Base-by-base conservation (phyloP, 2,888 invertebrate species). In the Cryptosula pallasiana region DNA sequence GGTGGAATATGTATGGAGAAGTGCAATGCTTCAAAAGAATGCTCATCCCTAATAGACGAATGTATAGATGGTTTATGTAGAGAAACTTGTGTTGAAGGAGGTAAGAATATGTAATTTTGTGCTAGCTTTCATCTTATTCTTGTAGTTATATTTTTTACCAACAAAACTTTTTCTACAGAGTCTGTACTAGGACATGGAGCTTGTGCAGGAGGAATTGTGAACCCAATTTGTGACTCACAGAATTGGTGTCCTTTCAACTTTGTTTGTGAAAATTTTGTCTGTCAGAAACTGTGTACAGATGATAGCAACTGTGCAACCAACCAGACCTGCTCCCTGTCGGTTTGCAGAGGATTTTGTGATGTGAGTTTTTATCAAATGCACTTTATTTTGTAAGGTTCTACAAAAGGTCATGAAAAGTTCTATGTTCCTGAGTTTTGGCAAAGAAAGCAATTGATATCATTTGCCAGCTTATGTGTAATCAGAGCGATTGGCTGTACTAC, bases 1-100 rank as follows among this genome's bases (percentile, higher is more conserved):
- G 63, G 27, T 9, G 63, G 63, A 9, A 32, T 63, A 5, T 63
- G 63, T 34, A 63, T 63, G 63, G 63, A 63, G 63, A 27, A 32
- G 27, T 63, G 63, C n/a, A 25, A 13, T 32, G 27, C 32, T 25
- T 16, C 20, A 27, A 27, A 32, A 3, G 16, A 27, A 27, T 63
- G 63, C 34, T 2, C 20, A 3, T 63, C 63, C 9, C 63, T 34
- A 29, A 34, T 27, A 32, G 63, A 63, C n/a, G 63, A 25, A 16
- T 63, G 63, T 34, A 27, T 63, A 2, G 63, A 32, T 32, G 32
- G 63, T 2, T 13, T 63, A 2, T 63, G 63, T 63, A 63, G 63
- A 63, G 63, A 63, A 29, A 20, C 20, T 20, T 63, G 63, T 34
- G 20, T 20, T 45, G 32, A 63, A 29, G 63, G 32, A 32, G 63